These are phyloP conservation scores for Seladonia tumulorum DNA, from an alignment of 2,888 invertebrate genomes.

Conservation along the genomic window DNA sequence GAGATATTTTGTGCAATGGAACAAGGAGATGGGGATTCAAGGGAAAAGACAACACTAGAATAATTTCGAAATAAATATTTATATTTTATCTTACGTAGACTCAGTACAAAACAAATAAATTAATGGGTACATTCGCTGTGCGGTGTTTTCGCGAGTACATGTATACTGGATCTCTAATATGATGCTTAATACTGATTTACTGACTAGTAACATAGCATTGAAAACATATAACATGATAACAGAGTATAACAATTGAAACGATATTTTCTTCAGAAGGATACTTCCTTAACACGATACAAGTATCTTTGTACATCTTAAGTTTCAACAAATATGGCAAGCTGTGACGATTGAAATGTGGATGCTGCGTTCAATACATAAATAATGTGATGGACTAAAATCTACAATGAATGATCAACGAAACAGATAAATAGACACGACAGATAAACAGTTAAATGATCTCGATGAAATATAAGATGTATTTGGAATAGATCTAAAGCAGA, in stretches of 20 bases:
- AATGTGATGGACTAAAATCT: not conserved
- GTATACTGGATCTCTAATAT: conserved; percentile 7
- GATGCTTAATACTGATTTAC: conserved; percentile 72
- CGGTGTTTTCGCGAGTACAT: not conserved
- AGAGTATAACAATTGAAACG: not conserved
- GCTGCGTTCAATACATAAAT: conserved; percentile 17
- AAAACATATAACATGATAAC: not conserved
- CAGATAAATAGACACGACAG: no score
- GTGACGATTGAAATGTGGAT: conserved; percentile 8
- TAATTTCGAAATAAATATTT: conserved; percentile 47
- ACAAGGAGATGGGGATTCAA: not conserved
- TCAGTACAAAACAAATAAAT: conserved; percentile 55
- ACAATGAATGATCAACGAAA: not conserved
- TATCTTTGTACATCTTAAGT: not conserved
- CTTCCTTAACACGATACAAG: not conserved
- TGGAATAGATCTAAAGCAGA: not conserved
- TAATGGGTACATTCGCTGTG: conserved; percentile 2
- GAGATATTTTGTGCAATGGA: not conserved
- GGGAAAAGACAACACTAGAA: not conserved
- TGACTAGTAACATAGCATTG: conserved; percentile 71
- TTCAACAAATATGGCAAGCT: conserved; percentile 45
- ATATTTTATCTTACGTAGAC: conserved; percentile 35
- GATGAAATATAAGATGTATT: not conserved
- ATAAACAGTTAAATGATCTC: not conserved
- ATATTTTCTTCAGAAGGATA: not conserved